Conservation (phyloP, 2,113 vertebrate genomes). For the Poecile atricapillus region DNA sequence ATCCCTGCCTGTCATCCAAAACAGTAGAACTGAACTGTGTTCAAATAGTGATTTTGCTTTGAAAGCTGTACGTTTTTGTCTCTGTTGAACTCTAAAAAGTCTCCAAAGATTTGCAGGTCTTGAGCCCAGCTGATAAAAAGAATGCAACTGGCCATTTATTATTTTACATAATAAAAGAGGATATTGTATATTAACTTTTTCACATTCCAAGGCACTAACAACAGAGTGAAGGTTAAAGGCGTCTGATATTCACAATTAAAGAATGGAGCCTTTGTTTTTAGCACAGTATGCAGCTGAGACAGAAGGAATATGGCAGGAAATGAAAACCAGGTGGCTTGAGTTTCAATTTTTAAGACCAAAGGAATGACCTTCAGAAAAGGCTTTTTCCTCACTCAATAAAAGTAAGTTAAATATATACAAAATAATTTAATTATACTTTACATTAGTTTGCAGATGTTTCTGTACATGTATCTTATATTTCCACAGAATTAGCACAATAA, state of each 20-base stretch:
- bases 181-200: constrained; percentile 58
- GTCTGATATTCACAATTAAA: constrained; percentile 19
- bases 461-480: background rate
- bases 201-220: constrained; percentile 11
- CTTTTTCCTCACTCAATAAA: constrained; percentile 18
- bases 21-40: background rate
- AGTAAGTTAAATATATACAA: background rate
- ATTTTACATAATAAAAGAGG: constrained; percentile 40
- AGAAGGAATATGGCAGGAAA: constrained; percentile 57
- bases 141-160: constrained; percentile 23
- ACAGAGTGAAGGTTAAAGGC: background rate
- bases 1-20: background rate
- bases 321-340: constrained; percentile 56
- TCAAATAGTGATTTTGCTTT: background rate
- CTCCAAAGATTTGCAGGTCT: background rate
- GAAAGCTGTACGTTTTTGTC: background rate
- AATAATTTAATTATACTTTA: background rate
- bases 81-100: background rate
- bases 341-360: constrained; percentile 34
- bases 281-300: background rate
- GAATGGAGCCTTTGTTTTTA: constrained; percentile 55
- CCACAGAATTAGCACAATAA: background rate
- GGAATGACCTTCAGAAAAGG: constrained; percentile 14
- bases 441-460: background rate
- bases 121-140: constrained; percentile 30